A percentile compares a stretch with the other conserved stretches of the same genome.
Evolutionary conservation across 2,113 vertebrate species (phyloP).

Genomic region (Eulacestoma nigropectus): DNA sequence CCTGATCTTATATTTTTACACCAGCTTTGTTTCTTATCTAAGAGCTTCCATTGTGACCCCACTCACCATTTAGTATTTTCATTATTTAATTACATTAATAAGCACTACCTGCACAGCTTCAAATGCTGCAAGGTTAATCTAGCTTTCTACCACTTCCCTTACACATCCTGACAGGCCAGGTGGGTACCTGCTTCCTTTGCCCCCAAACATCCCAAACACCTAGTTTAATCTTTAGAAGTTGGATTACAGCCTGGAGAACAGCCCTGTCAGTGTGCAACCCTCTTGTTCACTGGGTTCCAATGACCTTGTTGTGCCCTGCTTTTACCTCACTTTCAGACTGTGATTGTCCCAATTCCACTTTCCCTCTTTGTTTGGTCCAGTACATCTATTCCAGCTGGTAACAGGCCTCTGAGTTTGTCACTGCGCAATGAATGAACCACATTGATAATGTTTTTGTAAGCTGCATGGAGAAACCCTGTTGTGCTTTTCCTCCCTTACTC

Average conservation of each 20-base stretch:
- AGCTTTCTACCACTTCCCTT: neutral
- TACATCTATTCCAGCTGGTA: neutral
- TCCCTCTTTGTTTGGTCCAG: neutral
- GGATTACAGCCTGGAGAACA: neutral
- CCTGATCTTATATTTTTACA: neutral
- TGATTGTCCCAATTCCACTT: neutral
- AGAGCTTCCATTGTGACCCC: neutral
- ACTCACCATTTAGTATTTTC: neutral
- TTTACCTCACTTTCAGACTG: neutral
- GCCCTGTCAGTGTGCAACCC: neutral
- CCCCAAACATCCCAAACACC: neutral
- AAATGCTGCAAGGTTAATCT: neutral
- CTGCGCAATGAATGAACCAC: neutral
- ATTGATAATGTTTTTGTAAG: neutral
- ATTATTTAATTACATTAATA: neutral
- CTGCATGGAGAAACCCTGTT: constrained; percentile 9
- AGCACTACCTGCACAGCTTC: neutral
- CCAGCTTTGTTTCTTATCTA: neutral
- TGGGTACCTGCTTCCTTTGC: neutral
- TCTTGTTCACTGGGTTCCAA: neutral
- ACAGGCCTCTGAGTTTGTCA: neutral
- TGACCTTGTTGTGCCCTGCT: neutral
- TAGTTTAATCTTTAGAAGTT: neutral
- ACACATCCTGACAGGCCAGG: neutral
- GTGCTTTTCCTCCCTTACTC: constrained; percentile 18